These are phyloP conservation scores for Dicycla oo DNA, from an alignment of 2,888 invertebrate genomes.

Conservation along the genomic window DNA sequence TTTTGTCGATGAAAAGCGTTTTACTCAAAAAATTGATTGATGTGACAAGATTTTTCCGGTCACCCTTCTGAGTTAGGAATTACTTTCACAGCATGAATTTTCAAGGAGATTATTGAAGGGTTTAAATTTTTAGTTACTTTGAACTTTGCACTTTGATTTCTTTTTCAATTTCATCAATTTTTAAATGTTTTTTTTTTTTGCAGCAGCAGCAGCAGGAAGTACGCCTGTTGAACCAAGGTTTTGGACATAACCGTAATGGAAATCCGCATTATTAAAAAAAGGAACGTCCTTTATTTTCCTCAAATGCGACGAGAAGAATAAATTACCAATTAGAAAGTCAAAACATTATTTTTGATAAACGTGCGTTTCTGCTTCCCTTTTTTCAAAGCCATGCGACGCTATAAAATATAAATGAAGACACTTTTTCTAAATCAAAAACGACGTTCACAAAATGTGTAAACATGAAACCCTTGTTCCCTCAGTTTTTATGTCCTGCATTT, in stretches of 20 bases:
- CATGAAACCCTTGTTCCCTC: constrained; percentile 53
- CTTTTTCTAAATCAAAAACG: constrained; percentile 52
- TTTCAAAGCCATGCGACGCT: constrained; percentile 5
- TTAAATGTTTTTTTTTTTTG: neutral
- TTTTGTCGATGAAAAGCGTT: constrained; percentile 78
- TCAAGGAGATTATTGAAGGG: constrained; percentile 26
- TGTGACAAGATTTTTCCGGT: constrained; percentile 73
- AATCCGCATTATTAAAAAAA: neutral
- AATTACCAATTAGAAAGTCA: neutral
- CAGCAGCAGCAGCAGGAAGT: neutral
- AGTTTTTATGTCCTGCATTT: constrained; percentile 64
- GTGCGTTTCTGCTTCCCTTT: neutral
- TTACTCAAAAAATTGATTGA: constrained; percentile 78
- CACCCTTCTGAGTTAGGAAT: constrained; percentile 50
- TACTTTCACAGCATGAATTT: constrained; percentile 57
- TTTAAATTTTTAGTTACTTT: constrained; percentile 45
- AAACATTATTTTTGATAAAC: neutral
- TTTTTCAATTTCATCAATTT: neutral
- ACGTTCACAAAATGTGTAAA: constrained; percentile 53
- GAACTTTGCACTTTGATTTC: constrained; percentile 19
- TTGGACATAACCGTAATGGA: neutral
- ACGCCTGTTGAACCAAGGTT: neutral
- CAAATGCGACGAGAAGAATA: neutral
- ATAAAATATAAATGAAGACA: constrained; percentile 46
- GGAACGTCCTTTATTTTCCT: neutral